Evolutionary conservation across 2,797 vertebrate genomes (phyloP).

Genomic region (Silurus lanzhouensis): DNA sequence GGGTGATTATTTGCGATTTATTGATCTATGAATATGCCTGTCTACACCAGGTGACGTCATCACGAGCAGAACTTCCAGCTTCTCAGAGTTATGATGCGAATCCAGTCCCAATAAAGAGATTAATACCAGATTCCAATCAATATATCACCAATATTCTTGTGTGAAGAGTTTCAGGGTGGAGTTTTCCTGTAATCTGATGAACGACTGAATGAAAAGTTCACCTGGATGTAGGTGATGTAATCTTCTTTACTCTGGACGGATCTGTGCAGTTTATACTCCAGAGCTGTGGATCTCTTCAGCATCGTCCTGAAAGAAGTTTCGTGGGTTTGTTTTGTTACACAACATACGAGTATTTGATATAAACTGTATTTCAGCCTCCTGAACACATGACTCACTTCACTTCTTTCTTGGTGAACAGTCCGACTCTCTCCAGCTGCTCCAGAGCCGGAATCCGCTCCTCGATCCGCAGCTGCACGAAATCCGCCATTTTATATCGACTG

Average conservation of each 20-base stretch:
- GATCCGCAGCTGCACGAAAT: slow-evolving; percentile 85
- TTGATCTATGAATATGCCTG: not conserved
- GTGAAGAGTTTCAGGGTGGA: not conserved
- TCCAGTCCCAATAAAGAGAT: not conserved
- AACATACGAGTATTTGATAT: not conserved
- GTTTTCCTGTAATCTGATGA: not conserved
- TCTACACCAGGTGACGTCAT: not conserved
- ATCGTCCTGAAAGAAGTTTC: slow-evolving; percentile 76
- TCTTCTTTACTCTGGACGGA: slow-evolving; percentile 86
- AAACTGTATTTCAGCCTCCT: not conserved
- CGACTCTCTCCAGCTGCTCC: slow-evolving; percentile 91
- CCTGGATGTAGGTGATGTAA: slow-evolving; percentile 92
- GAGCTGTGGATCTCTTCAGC: slow-evolving; percentile 84
- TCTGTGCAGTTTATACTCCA: slow-evolving; percentile 93
- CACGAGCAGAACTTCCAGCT: not conserved
- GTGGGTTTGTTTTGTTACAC: not conserved
- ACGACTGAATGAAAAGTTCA: slow-evolving; percentile 54
- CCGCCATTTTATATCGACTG: slow-evolving; percentile 79
- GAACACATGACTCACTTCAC: slow-evolving; percentile 76
- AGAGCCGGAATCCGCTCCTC: slow-evolving; percentile 89
- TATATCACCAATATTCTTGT: too few species aligned
- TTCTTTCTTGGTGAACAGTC: slow-evolving; percentile 86
- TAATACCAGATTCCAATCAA: not conserved
- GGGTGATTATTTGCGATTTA: too few species aligned
- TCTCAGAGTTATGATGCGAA: not conserved